A percentile compares a stretch with the other conserved stretches of the same genome.
phyloP scores from a whole-genome alignment of 2,888 invertebrate genomes.

The Ichneumoninae sp. region DNA sequence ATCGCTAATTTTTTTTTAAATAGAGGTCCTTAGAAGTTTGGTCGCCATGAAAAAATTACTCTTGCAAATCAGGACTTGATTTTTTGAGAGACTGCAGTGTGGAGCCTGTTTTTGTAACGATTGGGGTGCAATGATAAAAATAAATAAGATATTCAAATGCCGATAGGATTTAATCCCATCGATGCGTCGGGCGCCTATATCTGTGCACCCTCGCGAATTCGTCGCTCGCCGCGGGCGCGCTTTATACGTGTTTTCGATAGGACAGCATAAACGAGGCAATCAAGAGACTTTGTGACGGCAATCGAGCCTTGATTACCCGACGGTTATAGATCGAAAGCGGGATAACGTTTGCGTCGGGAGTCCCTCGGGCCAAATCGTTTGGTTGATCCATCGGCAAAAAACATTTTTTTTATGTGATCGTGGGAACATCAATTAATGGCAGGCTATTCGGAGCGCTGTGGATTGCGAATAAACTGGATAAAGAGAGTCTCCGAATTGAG shows the following conservation, averaged over 20 bases:
- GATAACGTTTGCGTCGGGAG: constrained; percentile 8
- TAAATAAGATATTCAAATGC: not conserved
- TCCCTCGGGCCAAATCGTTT: constrained; percentile 1
- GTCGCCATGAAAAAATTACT: not conserved
- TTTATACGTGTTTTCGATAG: constrained; percentile 20
- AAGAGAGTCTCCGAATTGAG: too few species aligned
- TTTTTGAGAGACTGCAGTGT: not conserved
- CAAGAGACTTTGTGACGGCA: constrained; percentile 79
- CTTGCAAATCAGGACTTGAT: not conserved
- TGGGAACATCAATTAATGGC: too few species aligned
- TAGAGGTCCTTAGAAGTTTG: too few species aligned
- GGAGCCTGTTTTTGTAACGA: not conserved
- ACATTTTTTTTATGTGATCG: not conserved
- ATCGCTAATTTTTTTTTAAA: too few species aligned
- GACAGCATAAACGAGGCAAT: constrained; percentile 81
- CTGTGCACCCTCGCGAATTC: constrained; percentile 20
- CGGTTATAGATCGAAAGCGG: constrained; percentile 75
- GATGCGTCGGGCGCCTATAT: not conserved
- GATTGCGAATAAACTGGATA: too few species aligned
- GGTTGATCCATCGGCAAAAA: not conserved
- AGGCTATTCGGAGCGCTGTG: too few species aligned
- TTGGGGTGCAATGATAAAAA: not conserved
- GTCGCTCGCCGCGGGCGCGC: constrained; percentile 16
- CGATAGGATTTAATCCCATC: not conserved
- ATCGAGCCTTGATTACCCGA: constrained; percentile 80